Evolutionary conservation across 2,113 vertebrate genomes (phyloP).

Genomic region (Gallinago paraguaiae): DNA sequence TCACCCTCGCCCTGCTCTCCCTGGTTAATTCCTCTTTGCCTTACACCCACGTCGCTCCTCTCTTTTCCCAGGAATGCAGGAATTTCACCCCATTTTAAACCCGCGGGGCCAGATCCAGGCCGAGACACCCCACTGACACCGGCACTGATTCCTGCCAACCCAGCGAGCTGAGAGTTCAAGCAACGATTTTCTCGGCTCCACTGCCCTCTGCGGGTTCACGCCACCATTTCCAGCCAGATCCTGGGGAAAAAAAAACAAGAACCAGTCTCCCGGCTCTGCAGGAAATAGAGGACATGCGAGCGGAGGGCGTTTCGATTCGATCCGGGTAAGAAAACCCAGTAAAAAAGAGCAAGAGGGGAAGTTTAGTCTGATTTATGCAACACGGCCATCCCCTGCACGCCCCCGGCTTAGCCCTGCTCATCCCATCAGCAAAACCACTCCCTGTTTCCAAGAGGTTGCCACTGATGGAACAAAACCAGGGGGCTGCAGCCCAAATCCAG

Average conservation of each 20-base stretch:
- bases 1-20: neutral
- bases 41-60: neutral
- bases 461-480: neutral
- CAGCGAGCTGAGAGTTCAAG: neutral
- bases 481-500: neutral
- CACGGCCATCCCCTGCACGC: fast-evolving
- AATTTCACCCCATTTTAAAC: neutral
- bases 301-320: neutral
- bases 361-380: neutral
- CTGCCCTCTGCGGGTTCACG: slow-evolving; percentile 45
- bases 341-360: neutral
- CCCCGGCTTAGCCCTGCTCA: neutral
- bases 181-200: slow-evolving; percentile 30
- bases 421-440: neutral
- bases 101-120: neutral
- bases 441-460: neutral
- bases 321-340: neutral
- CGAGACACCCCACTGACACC: fast-evolving
- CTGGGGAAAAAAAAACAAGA: neutral
- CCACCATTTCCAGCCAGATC: neutral
- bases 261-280: neutral
- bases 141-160: neutral
- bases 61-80: neutral
- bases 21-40: neutral
- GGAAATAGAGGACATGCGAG: fast-evolving